Base-by-base conservation (phyloP, 2,888 invertebrate species). In the Brenthis ino region DNA sequence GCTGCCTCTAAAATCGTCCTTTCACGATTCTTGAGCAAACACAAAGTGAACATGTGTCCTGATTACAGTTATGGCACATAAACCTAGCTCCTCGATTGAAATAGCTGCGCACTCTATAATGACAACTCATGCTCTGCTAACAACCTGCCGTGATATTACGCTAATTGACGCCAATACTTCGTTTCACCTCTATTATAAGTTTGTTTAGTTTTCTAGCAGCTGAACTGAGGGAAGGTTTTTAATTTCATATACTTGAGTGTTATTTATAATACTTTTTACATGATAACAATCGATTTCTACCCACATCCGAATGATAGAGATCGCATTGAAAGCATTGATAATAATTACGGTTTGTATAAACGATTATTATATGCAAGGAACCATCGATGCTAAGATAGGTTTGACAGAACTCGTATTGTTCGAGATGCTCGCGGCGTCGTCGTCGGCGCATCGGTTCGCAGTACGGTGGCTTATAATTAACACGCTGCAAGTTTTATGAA, bases 381-480 rank as follows among this genome's bases (percentile, higher is more conserved):
- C 88, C 81, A 82, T 82, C 80, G 86, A 85, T 86, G 84, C 81
- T 82, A 80, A 86, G 88, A 89, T 88, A 85, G 83, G 85, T 86
- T 84, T 82, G 86, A 85, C 86, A 84, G 84, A 76, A 79, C 72
- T 77, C 77, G 78, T 76, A 79, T 77, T 50, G 82, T 85, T 79
- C 82, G 66, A 53, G 63, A n/a, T 67, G 90, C 91, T 85, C 80
- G 87, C 82, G 80, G 83, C 80, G 73, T 65, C 64, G 60, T 60
- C 68, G 65, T 57, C 64, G 72, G 63, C n/a, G 51, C 43, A 43
- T 37, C 69, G 82, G 79, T 82, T 85, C 84, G 87, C 89, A 86
- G 85, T 81, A 82, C 92, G 82, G 93, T 93, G 92, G 93, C 93
- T 88, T 92, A 92, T 93, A 92, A 93, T 93, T 93, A 93, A 93